Evolutionary conservation across 2,888 invertebrate genomes (phyloP), one percentile per base, ranked within the genome.

Genomic region (Onthophagus sagittarius): DNA sequence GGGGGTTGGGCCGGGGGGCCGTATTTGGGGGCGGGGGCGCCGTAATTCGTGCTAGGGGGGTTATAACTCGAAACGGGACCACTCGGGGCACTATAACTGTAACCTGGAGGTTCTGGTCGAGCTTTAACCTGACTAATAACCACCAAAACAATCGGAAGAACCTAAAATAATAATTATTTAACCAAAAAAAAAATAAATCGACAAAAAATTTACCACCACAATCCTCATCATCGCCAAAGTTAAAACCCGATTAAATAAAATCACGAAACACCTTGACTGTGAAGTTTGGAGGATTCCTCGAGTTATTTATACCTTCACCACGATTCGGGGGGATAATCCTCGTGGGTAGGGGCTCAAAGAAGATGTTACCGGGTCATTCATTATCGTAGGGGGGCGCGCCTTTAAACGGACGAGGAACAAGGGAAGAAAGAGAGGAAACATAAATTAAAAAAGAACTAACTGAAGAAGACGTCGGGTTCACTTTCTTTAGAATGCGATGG

Each of bases 1-100:
- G 94, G 93, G 74, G 91, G 91, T 81, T 91, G 92, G 76, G 88
- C 87, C 0, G 93, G 93, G 5, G 92, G 89, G 14, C 93, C 93
- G 80, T 93, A 93, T 79, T 90, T 89, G 1, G 90, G 89, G 0
- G 88, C 85, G 1, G 91, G 91, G 0, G 87, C 86, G 7, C 88
- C 87, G 76, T 86, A 87, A 31, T 82, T 80, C 63, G 80, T 78
- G 63, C 83, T 82, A 0, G 86, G 85, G n/a, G 88, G 87, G 79
- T 88, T 88, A 80, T 79, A 78, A 76, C 84, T 82, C 63, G 80
- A 78, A 69, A 83, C 82, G 1, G 86, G 85, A 11, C 88, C 88
- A 79, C 88, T 88, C 14, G 87, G 84, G 13, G 81, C 78, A 64
- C 76, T 74, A 81, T 79, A 78, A 75, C 84, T 82, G 81, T 79